Conservation (phyloP, 2,888 invertebrate genomes). For the Hydriomena furcata region DNA sequence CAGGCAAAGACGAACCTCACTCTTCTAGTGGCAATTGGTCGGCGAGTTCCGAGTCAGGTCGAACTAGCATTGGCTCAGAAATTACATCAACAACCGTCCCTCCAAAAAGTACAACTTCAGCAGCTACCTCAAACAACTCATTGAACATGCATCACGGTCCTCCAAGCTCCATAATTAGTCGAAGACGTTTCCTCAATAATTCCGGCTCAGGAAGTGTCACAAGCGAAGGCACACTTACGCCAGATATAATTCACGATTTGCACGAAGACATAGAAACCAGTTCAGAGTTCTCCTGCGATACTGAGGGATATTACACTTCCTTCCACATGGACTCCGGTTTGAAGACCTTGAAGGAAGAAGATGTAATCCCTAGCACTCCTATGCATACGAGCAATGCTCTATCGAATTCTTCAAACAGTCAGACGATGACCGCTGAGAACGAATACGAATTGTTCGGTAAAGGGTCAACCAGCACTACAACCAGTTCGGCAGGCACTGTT, state of each 20-base stretch:
- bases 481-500: conserved; percentile 95
- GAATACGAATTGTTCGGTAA: conserved; percentile 96
- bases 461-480: conserved; percentile 95
- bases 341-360: conserved; percentile 90
- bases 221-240: conserved; percentile 92
- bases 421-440: conserved; percentile 90
- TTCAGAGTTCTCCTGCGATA: conserved; percentile 97
- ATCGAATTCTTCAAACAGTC: conserved; percentile 87
- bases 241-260: conserved; percentile 91
- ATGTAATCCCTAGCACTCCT: conserved; percentile 86
- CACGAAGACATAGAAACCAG: conserved; percentile 94
- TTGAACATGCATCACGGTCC: conserved; percentile 85
- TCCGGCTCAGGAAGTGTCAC: conserved; percentile 93
- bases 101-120: conserved; percentile 87
- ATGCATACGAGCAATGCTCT: conserved; percentile 88
- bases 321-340: conserved; percentile 98
- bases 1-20: conserved; percentile 91
- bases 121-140: conserved; percentile 88
- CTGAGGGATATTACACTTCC: conserved; percentile 98
- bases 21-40: conserved; percentile 98
- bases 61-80: conserved; percentile 93
- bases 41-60: conserved; percentile 94
- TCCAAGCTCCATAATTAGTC: conserved; percentile 87
- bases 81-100: conserved; percentile 88
- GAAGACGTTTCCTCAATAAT: conserved; percentile 86